Percentiles rank a stretch among this genome's conserved stretches.
Conservation (phyloP, 2,113 vertebrate species). For the Pseudorasbora parva region DNA sequence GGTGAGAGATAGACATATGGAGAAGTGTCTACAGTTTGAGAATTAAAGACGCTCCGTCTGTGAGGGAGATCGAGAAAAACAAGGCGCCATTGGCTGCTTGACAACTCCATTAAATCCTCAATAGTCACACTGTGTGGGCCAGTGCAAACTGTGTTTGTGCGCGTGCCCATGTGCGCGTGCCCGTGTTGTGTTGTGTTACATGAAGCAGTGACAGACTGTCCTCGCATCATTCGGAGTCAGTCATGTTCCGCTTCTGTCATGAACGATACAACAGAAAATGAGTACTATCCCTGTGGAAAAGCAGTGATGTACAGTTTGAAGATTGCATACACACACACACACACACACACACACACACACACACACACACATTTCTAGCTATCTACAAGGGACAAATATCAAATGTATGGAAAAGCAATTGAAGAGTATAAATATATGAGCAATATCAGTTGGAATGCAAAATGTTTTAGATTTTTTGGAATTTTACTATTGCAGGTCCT, state of each 20-base stretch:
- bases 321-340: too few species aligned
- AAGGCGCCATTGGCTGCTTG: slow-evolving; percentile 41
- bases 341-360: too few species aligned
- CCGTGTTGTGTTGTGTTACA: slow-evolving; percentile 26
- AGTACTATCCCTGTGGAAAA: slow-evolving; percentile 7
- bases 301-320: background rate
- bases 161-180: background rate
- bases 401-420: background rate
- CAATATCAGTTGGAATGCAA: too few species aligned
- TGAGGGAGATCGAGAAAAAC: slow-evolving; percentile 36
- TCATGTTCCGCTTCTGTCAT: slow-evolving; percentile 20
- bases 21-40: slow-evolving; percentile 47
- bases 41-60: slow-evolving; percentile 38
- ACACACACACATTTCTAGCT: background rate
- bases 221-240: background rate
- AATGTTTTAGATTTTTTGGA: too few species aligned
- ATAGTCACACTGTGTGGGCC: slow-evolving; percentile 38
- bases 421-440: background rate
- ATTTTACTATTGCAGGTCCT: too few species aligned
- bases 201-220: slow-evolving; percentile 30
- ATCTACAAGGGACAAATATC: background rate
- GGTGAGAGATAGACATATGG: slow-evolving; percentile 48
- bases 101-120: slow-evolving; percentile 48
- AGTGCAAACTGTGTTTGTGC: slow-evolving; percentile 11
- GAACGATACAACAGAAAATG: slow-evolving; percentile 33